phyloP scores from a whole-genome alignment of 2,888 invertebrate species.

The Silvanus unidentatus region DNA sequence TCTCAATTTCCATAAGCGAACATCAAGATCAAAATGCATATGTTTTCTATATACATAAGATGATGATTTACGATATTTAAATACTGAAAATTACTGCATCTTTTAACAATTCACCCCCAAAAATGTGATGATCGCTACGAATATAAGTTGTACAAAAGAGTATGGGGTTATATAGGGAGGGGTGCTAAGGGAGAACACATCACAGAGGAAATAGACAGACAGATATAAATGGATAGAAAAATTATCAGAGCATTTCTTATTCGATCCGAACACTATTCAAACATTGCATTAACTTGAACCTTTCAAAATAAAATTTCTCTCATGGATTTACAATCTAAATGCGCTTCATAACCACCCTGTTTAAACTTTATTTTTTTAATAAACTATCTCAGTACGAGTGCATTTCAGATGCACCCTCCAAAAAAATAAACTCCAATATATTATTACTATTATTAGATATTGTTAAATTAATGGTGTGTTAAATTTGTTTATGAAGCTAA shows the following conservation, averaged over 20 bases:
- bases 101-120: slow-evolving; percentile 40
- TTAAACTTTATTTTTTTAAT: slow-evolving; percentile 11
- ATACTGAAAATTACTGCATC: slow-evolving; percentile 37
- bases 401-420: background rate
- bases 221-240: slow-evolving; percentile 67
- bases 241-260: slow-evolving; percentile 57
- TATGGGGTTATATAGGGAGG: slow-evolving; percentile 10
- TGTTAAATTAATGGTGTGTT: background rate
- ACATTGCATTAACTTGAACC: slow-evolving; percentile 30
- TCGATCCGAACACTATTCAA: slow-evolving; percentile 40
- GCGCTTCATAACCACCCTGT: slow-evolving; percentile 13
- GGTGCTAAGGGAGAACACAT: slow-evolving; percentile 37
- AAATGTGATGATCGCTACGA: slow-evolving; percentile 29
- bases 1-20: no score
- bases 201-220: slow-evolving; percentile 60
- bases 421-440: background rate
- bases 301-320: slow-evolving; percentile 20
- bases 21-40: no score
- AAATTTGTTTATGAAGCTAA: slow-evolving; percentile 9
- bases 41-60: slow-evolving; percentile 2
- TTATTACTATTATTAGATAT: background rate
- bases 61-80: slow-evolving; percentile 36
- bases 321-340: background rate
- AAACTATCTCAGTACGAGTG: background rate
- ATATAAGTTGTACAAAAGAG: background rate